These are phyloP conservation scores for Carassius auratus DNA, from an alignment of 2,113 vertebrate species.

Conservation along the genomic window DNA sequence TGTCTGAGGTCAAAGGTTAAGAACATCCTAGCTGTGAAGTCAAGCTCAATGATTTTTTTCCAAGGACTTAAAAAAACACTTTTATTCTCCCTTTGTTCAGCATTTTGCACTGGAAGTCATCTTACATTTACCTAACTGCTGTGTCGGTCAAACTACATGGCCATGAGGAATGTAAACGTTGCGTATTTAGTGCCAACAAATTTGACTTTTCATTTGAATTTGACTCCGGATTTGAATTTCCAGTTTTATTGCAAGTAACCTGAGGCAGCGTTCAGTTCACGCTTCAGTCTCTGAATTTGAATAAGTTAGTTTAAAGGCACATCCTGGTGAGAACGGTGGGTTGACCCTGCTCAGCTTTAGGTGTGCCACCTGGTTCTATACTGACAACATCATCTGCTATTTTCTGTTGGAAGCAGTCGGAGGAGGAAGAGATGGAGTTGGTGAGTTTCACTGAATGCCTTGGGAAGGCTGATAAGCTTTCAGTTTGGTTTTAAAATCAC, in stretches of 20 bases:
- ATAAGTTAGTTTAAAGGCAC: conserved; percentile 14
- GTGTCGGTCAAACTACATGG: neutral
- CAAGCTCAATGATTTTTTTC: conserved; percentile 34
- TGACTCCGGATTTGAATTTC: conserved; percentile 44
- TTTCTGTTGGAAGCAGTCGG: conserved; percentile 90
- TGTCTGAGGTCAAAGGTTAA: conserved; percentile 51
- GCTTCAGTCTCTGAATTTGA: conserved; percentile 33
- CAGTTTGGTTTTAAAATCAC: conserved; percentile 30
- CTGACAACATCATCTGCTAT: conserved; percentile 69
- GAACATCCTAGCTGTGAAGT: conserved; percentile 40
- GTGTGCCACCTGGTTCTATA: conserved; percentile 45
- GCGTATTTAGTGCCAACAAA: conserved; percentile 20
- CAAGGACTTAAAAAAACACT: neutral
- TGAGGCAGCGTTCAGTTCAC: conserved; percentile 7
- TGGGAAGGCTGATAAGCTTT: conserved; percentile 59
- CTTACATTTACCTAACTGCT: conserved; percentile 23
- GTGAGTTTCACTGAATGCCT: conserved; percentile 83
- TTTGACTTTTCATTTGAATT: conserved; percentile 48
- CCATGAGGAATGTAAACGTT: conserved; percentile 23
- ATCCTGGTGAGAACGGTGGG: neutral
- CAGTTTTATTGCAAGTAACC: conserved; percentile 39
- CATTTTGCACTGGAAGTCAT: neutral
- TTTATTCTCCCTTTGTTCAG: neutral
- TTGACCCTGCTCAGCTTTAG: neutral
- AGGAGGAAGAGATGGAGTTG: conserved; percentile 98